Evolutionary conservation across 2,113 vertebrate genomes (phyloP), one percentile per base, ranked within the genome.

Genomic region (Proteles cristata): DNA sequence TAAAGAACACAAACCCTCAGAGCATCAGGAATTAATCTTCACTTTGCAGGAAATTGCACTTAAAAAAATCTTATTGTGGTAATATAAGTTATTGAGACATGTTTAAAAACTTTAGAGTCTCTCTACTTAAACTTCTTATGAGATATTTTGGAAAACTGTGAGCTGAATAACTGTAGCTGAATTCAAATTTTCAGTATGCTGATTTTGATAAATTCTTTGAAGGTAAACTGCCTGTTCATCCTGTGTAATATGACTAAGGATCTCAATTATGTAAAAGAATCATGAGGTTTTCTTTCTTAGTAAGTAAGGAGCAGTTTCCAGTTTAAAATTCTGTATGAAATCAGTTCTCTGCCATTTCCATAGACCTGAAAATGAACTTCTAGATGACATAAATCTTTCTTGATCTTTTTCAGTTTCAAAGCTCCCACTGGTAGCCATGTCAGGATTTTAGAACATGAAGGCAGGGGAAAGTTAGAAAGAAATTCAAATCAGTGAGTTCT

Each of bases 1-100:
- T 97, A 63, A 93, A 97, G 71, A 97, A 84, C 55, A 14, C 39
- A 96, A 95, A 94, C 43, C 66, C 90, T 94, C 85, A 86, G 43
- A 97, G 63, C 93, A 95, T 84, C 48, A 58, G 68, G 89, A 94
- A 96, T 94, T 92, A 94, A 93, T 90, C 93, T 93, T 43, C 25
- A 91, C 66, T 85, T 97, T 79, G 55, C 48, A 97, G 89, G 93
- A 95, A 97, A 95, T 2, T 65, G 66, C 74, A 55, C 81, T 96
- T 83, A 11, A 65, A 90, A 92, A 43, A 93, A 88, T 21, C 45
- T 94, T 66, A 45, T 31, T 90, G 17, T 96, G 73, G 39, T 89
- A 82, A 74, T 92, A 53, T 35, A 83, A 89, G 68, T 88, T 89
- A 89, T 87, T 50, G 50, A 90, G 88, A 88, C 23, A 66, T 65